Percentiles rank a stretch among this genome's conserved stretches.
Evolutionary conservation across 2,888 invertebrate genomes (phyloP).

Genomic region (Caenorhabditis sp.): DNA sequence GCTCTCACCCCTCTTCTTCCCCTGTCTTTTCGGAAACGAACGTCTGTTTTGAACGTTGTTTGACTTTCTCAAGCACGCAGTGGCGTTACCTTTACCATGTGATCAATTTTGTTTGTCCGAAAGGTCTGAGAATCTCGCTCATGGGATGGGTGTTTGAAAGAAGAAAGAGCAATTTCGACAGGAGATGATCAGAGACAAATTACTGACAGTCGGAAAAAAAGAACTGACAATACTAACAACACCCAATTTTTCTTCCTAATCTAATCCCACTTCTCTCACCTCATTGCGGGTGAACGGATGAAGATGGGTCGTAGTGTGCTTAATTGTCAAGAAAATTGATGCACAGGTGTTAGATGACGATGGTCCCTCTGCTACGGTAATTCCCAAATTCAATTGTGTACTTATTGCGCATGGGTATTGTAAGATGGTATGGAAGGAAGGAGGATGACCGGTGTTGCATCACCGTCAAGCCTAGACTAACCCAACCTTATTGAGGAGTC

Average conservation of each 20-base stretch:
- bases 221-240: slow-evolving; percentile 3
- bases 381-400: slow-evolving; percentile 60
- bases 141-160: neutral
- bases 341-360: slow-evolving; percentile 61
- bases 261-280: slow-evolving; percentile 55
- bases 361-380: slow-evolving; percentile 46
- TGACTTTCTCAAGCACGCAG: slow-evolving; percentile 59
- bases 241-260: slow-evolving; percentile 10
- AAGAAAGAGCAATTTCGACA: no score
- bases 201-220: no score
- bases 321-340: slow-evolving; percentile 55
- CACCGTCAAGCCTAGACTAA: slow-evolving; percentile 1
- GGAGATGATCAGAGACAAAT: no score
- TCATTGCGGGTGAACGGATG: slow-evolving; percentile 32
- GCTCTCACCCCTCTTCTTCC: slow-evolving; percentile 1
- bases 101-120: slow-evolving; percentile 34
- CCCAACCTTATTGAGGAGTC: slow-evolving; percentile 30
- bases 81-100: slow-evolving; percentile 45
- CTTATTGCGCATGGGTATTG: slow-evolving; percentile 54
- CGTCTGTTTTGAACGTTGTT: slow-evolving; percentile 59
- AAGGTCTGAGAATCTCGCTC: slow-evolving; percentile 9
- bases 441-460: slow-evolving; percentile 41
- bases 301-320: slow-evolving; percentile 24
- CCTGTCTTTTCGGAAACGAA: slow-evolving; percentile 28
- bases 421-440: slow-evolving; percentile 1